Evolutionary conservation across 2,113 vertebrate species (phyloP).

Genomic region (Hystrix cristata): DNA sequence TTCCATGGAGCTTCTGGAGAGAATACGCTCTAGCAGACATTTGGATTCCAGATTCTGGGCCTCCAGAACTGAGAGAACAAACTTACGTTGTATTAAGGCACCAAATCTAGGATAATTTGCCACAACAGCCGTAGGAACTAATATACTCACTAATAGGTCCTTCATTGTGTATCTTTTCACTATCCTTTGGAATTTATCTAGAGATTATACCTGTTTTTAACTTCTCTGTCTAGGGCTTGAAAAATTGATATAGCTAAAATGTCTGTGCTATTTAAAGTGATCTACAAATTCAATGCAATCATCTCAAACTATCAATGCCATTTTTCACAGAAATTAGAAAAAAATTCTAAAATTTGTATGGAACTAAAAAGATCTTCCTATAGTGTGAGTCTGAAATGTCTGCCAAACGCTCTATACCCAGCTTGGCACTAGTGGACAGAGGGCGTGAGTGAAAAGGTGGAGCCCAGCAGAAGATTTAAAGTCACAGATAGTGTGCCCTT

Average conservation of each 20-base stretch:
- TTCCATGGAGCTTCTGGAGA: background rate
- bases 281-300: background rate
- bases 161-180: background rate
- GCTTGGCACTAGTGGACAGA: background rate
- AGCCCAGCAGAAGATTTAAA: background rate
- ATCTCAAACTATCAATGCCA: background rate
- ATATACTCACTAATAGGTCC: background rate
- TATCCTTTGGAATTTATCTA: background rate
- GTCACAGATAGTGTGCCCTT: too few relatives aligned
- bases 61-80: background rate
- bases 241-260: background rate
- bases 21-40: background rate
- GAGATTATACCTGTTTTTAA: background rate
- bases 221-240: background rate
- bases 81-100: background rate
- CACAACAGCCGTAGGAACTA: background rate
- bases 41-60: background rate
- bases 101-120: background rate
- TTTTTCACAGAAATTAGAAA: background rate
- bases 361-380: background rate
- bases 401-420: background rate
- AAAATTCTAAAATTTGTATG: background rate
- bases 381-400: background rate
- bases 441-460: background rate
- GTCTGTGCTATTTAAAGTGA: background rate